These are phyloP conservation scores for Leptopilina myrica DNA, from an alignment of 2,888 invertebrate genomes.

Conservation along the genomic window DNA sequence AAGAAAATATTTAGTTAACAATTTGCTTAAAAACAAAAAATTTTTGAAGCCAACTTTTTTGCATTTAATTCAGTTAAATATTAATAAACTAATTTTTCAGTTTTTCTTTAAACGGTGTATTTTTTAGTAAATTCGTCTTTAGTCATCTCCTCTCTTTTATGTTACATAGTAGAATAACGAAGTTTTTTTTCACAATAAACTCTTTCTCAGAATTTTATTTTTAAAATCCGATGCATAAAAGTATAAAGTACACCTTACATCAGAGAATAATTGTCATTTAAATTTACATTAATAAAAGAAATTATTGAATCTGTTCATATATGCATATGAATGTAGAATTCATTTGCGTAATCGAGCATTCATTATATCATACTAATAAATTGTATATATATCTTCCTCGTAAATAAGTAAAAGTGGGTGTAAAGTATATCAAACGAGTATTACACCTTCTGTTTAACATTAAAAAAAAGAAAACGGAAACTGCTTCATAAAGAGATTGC, in stretches of 20 bases:
- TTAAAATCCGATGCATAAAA: neutral
- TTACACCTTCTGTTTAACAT: slow-evolving; percentile 70
- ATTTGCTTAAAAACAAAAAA: too few relatives aligned
- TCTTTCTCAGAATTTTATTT: neutral
- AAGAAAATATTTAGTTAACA: too few relatives aligned
- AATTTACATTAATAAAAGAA: slow-evolving; percentile 1
- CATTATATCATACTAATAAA: slow-evolving; percentile 18
- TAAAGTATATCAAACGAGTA: slow-evolving; percentile 69
- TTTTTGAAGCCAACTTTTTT: too few relatives aligned
- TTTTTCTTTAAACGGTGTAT: too few relatives aligned
- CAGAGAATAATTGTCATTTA: neutral
- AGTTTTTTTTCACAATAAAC: neutral
- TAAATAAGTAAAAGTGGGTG: slow-evolving; percentile 48
- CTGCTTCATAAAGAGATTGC: slow-evolving; percentile 40
- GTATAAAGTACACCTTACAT: neutral
- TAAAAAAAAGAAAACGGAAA: slow-evolving; percentile 46
- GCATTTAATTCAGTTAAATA: too few relatives aligned
- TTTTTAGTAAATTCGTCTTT: neutral
- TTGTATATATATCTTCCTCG: slow-evolving; percentile 41
- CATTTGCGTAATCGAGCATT: neutral
- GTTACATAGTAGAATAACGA: neutral
- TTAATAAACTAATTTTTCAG: too few relatives aligned
- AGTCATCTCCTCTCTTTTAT: neutral
- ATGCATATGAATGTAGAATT: neutral
- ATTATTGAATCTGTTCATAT: neutral